Base-by-base conservation (phyloP, 2,888 invertebrate species). In the Brachyptera putata region DNA sequence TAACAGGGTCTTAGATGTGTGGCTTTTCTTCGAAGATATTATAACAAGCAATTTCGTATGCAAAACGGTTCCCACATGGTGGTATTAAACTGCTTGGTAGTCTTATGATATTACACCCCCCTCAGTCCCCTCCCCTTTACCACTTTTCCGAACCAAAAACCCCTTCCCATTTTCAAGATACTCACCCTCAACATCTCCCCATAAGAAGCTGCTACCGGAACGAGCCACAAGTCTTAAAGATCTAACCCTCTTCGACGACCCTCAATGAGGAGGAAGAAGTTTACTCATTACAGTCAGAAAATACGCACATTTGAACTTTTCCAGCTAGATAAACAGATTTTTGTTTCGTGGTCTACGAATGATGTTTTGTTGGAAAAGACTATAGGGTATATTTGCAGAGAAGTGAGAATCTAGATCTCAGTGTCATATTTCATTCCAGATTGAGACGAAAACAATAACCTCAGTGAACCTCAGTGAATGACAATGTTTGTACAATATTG, bases 31-130 rank as follows among this genome's bases (percentile, higher is more conserved):
- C 53, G 13, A 22, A 14, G 46, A 36, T 46, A 48, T 60, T 57
- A 57, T 60, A 60, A 60, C 57, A 60, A 57, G 60, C 60, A 60
- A 60, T 60, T 60, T 60, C 56, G 60, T 60, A 60, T 60, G 60
- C 60, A 60, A 60, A 60, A 60, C 60, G 46, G 48, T 57, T 57
- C 57, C 57, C 60, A 60, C 60, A 60, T 60, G 60, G 25, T 41
- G 49, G 41, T 50, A 59, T 59, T 59, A 59, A 59, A 53, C 55
- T 13, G 37, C 39, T 56, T 25, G 53, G 55, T 41, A 41, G 59
- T 26, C 55, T 59, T 43, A 53, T 41, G 25, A 53, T 59, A 53
- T 21, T 55, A 55, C 30, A 43, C 22, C 21, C 39, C 9, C 30
- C n/a, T n/a, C n/a, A n/a, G n/a, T n/a, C n/a, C n/a, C n/a, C 14